Conservation (phyloP, 2,888 invertebrate genomes). For the Laspeyria flexula region DNA sequence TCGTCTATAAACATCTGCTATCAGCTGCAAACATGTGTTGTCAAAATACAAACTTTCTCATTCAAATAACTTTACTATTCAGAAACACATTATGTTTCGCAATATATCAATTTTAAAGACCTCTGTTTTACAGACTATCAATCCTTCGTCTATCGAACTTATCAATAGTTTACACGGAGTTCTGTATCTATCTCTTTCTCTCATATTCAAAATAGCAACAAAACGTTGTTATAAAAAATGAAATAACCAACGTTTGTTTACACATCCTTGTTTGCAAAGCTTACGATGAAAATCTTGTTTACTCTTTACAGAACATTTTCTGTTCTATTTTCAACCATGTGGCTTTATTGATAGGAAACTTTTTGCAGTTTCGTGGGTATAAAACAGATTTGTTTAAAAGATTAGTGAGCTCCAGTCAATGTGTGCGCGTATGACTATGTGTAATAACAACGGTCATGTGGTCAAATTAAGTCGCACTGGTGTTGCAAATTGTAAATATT, state of each 20-base stretch:
- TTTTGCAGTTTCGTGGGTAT: conserved; percentile 1
- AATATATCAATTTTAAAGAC: no score
- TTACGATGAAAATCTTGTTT: conserved; percentile 22
- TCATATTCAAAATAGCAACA: conserved; percentile 21
- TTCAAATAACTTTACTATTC: no score
- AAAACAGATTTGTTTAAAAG: conserved; percentile 15
- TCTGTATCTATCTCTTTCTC: conserved; percentile 21
- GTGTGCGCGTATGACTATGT: conserved; percentile 25
- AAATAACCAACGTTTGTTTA: conserved; percentile 45
- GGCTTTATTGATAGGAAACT: background rate
- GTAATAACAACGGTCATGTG: conserved; percentile 25
- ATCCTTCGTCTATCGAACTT: conserved; percentile 13
- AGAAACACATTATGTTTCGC: no score
- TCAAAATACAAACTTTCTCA: no score
- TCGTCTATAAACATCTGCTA: no score
- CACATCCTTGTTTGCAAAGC: conserved; percentile 40
- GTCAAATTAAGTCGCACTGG: conserved; percentile 10
- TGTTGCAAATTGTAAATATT: conserved; percentile 5
- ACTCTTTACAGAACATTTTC: conserved; percentile 6
- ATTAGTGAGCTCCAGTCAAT: conserved; percentile 27
- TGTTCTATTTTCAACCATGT: conserved; percentile 22
- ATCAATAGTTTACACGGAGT: conserved; percentile 16
- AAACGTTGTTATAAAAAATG: conserved; percentile 40
- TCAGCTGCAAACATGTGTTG: no score
- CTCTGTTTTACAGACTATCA: conserved; percentile 9